Evolutionary conservation across 2,113 vertebrate genomes (phyloP), one percentile per base, ranked within the genome.

Genomic region (Chaetura pelagica): DNA sequence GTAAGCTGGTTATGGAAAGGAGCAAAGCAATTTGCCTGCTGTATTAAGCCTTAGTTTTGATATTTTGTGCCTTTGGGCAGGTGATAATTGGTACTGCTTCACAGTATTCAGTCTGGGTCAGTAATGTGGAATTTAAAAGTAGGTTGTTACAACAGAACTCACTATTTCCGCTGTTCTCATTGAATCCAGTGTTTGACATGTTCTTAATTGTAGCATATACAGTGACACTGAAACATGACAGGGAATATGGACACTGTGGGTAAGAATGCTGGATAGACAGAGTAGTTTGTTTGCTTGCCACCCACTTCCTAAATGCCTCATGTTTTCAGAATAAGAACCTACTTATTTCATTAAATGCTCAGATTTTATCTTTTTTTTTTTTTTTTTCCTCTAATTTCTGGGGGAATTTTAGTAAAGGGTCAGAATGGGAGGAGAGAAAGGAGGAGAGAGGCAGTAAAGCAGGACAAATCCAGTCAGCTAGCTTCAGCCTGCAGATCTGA

Each of bases 41-140:
- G 59, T 30, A 79, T 91, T 91, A 93, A 81, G 54, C 54, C 75
- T 96, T 51, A 80, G 22, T 95, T 95, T 96, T 87, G 44, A 48
- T 91, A 55, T 95, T 90, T 80, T 71, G 4, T 67, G 23, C 35
- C 85, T 96, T 96, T 75, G 71, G 52, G n/a, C 80, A 81, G 34
- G 58, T 91, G 79, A 75, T 57, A 49, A 72, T 89, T 87, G 84
- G 17, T 82, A 42, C 44, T 87, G 14, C 15, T 92, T 89, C 46
- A 59, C 35, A 64, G n/a, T 64, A 46, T 78, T 84, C 48, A 64
- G 38, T 89, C 74, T 89, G 51, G 44, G 42, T 91, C 83, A 82
- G 76, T 84, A 92, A 58, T 1, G 0, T 57, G 64, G 26, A 94
- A 80, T 91, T 95, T 64, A 38, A 55, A 90, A 95, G 44, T 21